Evolutionary conservation across 2,797 vertebrate genomes (phyloP).

Genomic region (Syncerus caffer): DNA sequence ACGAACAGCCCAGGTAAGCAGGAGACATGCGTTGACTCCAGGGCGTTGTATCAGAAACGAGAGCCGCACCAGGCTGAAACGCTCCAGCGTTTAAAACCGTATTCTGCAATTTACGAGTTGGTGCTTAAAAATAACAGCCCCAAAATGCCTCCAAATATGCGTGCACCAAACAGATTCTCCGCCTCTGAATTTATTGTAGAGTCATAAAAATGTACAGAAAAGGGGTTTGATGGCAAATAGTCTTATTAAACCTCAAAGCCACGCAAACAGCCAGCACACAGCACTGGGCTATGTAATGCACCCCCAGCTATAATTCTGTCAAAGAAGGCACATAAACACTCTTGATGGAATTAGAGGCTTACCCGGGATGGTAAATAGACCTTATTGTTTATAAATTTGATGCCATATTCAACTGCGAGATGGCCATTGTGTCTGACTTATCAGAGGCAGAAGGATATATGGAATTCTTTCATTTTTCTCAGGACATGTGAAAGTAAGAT

Average conservation of each 20-base stretch:
- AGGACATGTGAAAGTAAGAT: not conserved
- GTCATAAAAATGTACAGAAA: conserved; percentile 54
- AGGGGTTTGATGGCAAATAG: not conserved
- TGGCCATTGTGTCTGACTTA: not conserved
- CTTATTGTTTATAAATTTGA: conserved; percentile 28
- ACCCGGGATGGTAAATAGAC: not conserved
- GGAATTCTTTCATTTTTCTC: not conserved
- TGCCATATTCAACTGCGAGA: not conserved
- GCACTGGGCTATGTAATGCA: not conserved
- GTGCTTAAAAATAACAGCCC: conserved; percentile 60
- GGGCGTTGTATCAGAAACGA: not conserved
- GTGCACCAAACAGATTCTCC: conserved; percentile 41
- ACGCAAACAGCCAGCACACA: not conserved
- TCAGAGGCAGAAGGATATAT: not conserved
- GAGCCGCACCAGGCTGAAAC: not conserved
- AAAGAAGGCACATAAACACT: not conserved
- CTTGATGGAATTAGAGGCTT: not conserved
- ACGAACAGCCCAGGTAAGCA: not conserved
- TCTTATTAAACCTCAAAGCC: conserved; percentile 32
- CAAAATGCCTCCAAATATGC: not conserved
- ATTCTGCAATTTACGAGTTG: conserved; percentile 49
- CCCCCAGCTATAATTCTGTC: not conserved
- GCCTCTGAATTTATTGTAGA: conserved; percentile 51
- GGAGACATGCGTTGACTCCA: not conserved
- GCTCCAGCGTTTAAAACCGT: conserved; percentile 35